Conservation (phyloP, 2,888 invertebrate species). For the Bugula neritina region DNA sequence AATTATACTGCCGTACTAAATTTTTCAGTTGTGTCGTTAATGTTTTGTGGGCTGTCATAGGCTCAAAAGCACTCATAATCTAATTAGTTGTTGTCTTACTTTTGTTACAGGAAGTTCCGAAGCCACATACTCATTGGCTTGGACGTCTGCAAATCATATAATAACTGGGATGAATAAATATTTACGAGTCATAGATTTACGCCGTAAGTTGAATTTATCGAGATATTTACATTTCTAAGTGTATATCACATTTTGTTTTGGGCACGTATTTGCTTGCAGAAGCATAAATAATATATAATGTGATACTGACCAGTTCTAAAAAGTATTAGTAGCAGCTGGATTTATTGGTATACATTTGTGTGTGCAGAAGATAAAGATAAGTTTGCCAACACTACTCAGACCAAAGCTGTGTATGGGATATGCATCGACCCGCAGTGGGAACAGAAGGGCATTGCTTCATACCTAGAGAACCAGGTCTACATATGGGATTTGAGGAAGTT, state of each 20-base stretch:
- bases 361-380: background rate
- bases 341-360: too few relatives aligned
- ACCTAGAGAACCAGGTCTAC: conserved; percentile 63
- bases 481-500: conserved; percentile 85
- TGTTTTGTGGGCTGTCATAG: too few relatives aligned
- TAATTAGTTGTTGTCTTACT: too few relatives aligned
- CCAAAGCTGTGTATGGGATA: conserved; percentile 78
- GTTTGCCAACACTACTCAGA: conserved; percentile 42
- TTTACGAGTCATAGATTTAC: conserved; percentile 79
- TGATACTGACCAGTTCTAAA: too few relatives aligned
- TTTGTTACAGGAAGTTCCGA: conserved; percentile 66
- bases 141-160: conserved; percentile 72
- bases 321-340: too few relatives aligned
- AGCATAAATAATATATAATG: too few relatives aligned
- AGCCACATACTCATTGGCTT: conserved; percentile 74
- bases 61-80: too few relatives aligned
- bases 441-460: conserved; percentile 72
- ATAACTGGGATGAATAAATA: conserved; percentile 87
- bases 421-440: conserved; percentile 72
- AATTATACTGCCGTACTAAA: background rate
- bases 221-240: too few relatives aligned
- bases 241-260: too few relatives aligned
- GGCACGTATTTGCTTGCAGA: too few relatives aligned
- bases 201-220: conserved; percentile 71
- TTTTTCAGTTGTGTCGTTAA: background rate